A percentile compares a stretch with the other conserved stretches of the same genome.
Evolutionary conservation across 1,140 invertebrate genomes (phyloP).

Genomic region (Trypoxylus dichotomus): DNA sequence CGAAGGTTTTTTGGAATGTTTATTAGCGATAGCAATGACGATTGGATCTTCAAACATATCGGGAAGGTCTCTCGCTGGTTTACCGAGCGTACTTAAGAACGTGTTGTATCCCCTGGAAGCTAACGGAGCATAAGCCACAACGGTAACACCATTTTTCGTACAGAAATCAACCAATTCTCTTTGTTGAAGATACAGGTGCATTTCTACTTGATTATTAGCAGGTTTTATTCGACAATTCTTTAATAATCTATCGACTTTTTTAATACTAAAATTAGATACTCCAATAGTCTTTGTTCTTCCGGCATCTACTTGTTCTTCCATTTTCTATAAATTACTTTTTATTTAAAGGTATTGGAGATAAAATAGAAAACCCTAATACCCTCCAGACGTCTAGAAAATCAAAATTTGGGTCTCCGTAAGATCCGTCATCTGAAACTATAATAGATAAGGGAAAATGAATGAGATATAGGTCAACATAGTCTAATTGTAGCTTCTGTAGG

Average conservation of each 20-base stretch:
- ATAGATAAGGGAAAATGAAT: slow-evolving; percentile 62
- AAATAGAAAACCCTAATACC: slow-evolving; percentile 51
- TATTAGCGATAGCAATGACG: slow-evolving; percentile 68
- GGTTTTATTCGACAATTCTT: slow-evolving; percentile 67
- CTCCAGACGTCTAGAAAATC: slow-evolving; percentile 73
- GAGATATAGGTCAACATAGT: slow-evolving; percentile 73
- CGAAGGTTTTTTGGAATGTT: slow-evolving; percentile 72
- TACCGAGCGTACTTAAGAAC: slow-evolving; percentile 46
- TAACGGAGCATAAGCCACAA: slow-evolving; percentile 82
- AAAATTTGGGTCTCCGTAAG: slow-evolving; percentile 62
- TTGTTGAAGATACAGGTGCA: slow-evolving; percentile 83
- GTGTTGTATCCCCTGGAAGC: slow-evolving; percentile 49
- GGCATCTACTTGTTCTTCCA: neutral
- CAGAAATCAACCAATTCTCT: slow-evolving; percentile 74
- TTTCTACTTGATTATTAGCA: slow-evolving; percentile 74
- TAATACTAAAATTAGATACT: slow-evolving; percentile 75
- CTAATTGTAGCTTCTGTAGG: slow-evolving; percentile 60
- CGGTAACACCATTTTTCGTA: slow-evolving; percentile 65
- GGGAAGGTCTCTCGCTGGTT: slow-evolving; percentile 50
- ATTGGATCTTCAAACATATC: slow-evolving; percentile 59
- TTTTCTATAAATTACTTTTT: slow-evolving; percentile 56
- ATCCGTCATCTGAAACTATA: slow-evolving; percentile 46
- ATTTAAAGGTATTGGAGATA: slow-evolving; percentile 51
- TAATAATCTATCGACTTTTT: slow-evolving; percentile 67
- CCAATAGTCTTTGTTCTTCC: slow-evolving; percentile 71